Evolutionary conservation across 1,140 invertebrate species (phyloP), one percentile per base, ranked within the genome.

Genomic region (Eupeodes corollae): DNA sequence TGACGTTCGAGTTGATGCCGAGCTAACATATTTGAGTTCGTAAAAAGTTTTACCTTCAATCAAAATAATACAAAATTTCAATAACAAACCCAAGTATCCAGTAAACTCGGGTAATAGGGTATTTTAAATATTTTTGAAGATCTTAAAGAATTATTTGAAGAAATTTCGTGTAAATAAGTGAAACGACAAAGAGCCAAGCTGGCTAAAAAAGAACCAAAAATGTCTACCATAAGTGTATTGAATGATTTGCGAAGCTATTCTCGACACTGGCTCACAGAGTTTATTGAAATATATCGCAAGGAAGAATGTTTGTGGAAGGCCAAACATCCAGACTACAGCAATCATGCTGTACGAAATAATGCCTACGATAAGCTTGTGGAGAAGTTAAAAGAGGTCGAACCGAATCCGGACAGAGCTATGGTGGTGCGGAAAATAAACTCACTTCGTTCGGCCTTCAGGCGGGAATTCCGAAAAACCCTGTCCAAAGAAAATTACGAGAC

Each of bases 281-380:
- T 69, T 16, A 69, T 69, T 45, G 63, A 64, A 18, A 56, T 59
- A 13, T 68, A 68, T 51, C 63, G 66, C 49, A 56, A 55, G 44
- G 66, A 68, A 42, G 63, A 64, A 50, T 70, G 63, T 37, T 47
- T 69, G 33, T 70, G 65, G 68, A 61, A 67, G 47, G 63, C 66
- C 1, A 67, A 64, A 44, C 64, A 63, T 52, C 62, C 61, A 12
- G 66, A 69, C 39, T 69, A 68, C 48, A 65, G 62, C 38, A 67
- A 69, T 46, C 58, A 68, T 44, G 49, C 51, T 21, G 52, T 54
- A n/a, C 50, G 60, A 3, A 66, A 66, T 45, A 61, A 56, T 46
- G 57, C 63, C 10, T 67, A 67, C 51, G 63, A 67, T 39, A 57
- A 59, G 41, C 42, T 67, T 13, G 63, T 63, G 3, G 63, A 66